Evolutionary conservation across 2,888 invertebrate species (phyloP).

Genomic region (Ethmia dodecea): DNA sequence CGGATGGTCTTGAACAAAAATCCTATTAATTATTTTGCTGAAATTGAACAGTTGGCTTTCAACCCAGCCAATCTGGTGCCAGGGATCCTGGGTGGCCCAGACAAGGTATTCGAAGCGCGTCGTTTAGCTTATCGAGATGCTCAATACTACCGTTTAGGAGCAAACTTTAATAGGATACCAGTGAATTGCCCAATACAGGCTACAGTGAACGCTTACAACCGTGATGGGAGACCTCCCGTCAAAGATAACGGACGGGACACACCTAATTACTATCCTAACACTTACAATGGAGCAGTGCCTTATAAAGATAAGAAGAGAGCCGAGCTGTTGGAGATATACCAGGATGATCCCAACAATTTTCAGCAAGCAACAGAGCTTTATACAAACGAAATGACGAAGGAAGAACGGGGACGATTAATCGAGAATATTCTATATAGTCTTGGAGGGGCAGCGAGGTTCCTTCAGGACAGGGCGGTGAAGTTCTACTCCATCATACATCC

Average conservation of each 20-base stretch:
- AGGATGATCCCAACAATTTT: conserved; percentile 88
- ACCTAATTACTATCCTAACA: conserved; percentile 96
- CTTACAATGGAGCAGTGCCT: conserved; percentile 88
- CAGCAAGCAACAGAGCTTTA: conserved; percentile 88
- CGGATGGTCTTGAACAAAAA: conserved; percentile 88
- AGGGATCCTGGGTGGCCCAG: conserved; percentile 91
- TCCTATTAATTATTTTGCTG: conserved; percentile 91
- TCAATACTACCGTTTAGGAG: conserved; percentile 87
- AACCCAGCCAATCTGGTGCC: conserved; percentile 90
- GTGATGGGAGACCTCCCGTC: conserved; percentile 87
- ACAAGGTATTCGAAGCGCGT: conserved; percentile 90
- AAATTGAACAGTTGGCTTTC: conserved; percentile 92
- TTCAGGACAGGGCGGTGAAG: conserved; percentile 79
- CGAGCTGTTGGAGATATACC: conserved; percentile 65
- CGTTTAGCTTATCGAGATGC: conserved; percentile 91
- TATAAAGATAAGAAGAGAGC: conserved; percentile 74
- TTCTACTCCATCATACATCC: conserved; percentile 88
- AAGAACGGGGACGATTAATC: conserved; percentile 82
- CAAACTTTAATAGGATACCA: conserved; percentile 91
- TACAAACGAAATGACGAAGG: conserved; percentile 83
- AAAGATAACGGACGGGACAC: conserved; percentile 86
- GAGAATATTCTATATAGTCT: conserved; percentile 87
- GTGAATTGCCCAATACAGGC: conserved; percentile 92
- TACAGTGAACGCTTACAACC: conserved; percentile 79
- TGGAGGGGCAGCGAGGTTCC: conserved; percentile 79